Conservation (phyloP, 2,113 vertebrate genomes). For the Picathartes gymnocephalus region DNA sequence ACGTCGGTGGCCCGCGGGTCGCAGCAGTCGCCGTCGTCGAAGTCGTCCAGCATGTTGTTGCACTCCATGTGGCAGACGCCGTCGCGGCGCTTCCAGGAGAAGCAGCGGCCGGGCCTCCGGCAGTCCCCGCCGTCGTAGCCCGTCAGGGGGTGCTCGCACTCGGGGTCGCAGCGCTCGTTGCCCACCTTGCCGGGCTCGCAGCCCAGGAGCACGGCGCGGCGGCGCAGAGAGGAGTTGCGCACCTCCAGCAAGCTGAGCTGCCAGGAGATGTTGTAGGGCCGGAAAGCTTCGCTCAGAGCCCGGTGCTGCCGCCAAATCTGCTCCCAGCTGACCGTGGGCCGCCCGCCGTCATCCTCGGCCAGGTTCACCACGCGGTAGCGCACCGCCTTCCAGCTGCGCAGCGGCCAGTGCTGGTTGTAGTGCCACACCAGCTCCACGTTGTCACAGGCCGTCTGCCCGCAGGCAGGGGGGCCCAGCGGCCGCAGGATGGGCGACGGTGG, state of each 20-base stretch:
- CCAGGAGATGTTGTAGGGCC: constrained; percentile 89
- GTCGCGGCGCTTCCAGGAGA: constrained; percentile 88
- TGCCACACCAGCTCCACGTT: constrained; percentile 84
- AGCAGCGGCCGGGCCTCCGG: constrained; percentile 81
- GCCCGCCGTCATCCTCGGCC: constrained; percentile 72
- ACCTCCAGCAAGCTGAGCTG: constrained; percentile 79
- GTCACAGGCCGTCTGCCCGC: constrained; percentile 88
- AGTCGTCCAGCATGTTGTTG: constrained; percentile 92
- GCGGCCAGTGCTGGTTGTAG: constrained; percentile 86
- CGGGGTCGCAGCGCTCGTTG: constrained; percentile 89
- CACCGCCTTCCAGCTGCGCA: constrained; percentile 79
- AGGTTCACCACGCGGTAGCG: constrained; percentile 89
- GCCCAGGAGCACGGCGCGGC: constrained; percentile 84
- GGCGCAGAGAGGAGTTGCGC: constrained; percentile 83
- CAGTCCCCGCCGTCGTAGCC: constrained; percentile 94
- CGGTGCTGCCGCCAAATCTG: constrained; percentile 85
- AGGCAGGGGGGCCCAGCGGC: constrained; percentile 78
- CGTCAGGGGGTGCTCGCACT: constrained; percentile 90
- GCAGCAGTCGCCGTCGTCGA: constrained; percentile 95
- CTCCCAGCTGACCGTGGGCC: constrained; percentile 78
- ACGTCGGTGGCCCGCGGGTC: constrained; percentile 80
- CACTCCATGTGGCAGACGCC: constrained; percentile 88
- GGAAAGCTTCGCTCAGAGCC: constrained; percentile 81
- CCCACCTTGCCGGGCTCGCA: constrained; percentile 92
- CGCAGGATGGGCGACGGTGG: constrained; percentile 71